A percentile compares a stretch with the other conserved stretches of the same genome.
Evolutionary conservation across 53 echinoderm and acorn worm genomes (phyloP).

Genomic region (Henricia sp.): DNA sequence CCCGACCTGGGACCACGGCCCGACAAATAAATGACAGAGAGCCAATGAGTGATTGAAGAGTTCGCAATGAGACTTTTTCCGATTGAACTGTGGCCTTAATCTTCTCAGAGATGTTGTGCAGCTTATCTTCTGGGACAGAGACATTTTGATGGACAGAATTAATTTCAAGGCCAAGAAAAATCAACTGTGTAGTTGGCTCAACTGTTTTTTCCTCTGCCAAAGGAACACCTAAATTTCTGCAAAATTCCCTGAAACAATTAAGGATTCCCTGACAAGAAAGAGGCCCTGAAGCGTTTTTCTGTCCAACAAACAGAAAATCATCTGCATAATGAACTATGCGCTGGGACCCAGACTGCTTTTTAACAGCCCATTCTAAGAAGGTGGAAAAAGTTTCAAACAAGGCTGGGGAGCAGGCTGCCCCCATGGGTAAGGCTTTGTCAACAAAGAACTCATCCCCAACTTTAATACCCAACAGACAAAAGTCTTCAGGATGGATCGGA

Average conservation of each 20-base stretch:
- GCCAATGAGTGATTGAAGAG: too few relatives aligned
- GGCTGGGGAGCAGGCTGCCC: constrained; percentile 36
- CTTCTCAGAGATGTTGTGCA: too few relatives aligned
- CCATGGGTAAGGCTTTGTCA: constrained; percentile 54
- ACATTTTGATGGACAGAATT: too few relatives aligned
- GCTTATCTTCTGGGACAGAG: too few relatives aligned
- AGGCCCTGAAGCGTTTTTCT: not conserved
- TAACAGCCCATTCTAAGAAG: constrained; percentile 14
- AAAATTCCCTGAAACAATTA: constrained; percentile 1
- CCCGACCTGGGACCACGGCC: too few relatives aligned
- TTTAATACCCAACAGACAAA: constrained; percentile 36
- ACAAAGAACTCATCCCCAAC: not conserved
- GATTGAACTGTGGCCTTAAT: too few relatives aligned
- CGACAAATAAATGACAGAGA: too few relatives aligned
- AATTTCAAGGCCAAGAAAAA: too few relatives aligned
- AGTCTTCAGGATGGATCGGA: constrained; percentile 43
- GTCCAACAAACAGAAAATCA: constrained; percentile 33
- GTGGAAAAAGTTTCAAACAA: constrained; percentile 51
- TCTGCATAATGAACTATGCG: constrained; percentile 35
- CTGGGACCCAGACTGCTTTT: not conserved
- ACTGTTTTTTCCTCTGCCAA: constrained; percentile 32
- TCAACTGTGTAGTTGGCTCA: too few relatives aligned
- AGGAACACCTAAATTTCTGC: constrained; percentile 40
- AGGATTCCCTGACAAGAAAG: constrained; percentile 6
- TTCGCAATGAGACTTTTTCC: too few relatives aligned